Base-by-base conservation (phyloP, 2,113 vertebrate genomes). In the Halichoerus grypus region DNA sequence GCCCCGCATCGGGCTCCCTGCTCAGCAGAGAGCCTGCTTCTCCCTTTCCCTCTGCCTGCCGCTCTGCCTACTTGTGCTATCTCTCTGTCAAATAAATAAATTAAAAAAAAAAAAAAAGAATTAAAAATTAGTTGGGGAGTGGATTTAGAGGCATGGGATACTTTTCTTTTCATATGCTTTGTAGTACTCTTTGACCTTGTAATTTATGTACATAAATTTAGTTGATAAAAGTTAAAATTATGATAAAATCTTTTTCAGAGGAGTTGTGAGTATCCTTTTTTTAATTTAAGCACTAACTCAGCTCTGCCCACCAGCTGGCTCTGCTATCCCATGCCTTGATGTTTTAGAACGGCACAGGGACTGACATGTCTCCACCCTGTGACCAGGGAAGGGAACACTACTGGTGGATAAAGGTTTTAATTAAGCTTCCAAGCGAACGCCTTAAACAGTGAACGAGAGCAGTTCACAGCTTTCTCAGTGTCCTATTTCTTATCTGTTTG, bases 181-280 rank as follows among this genome's bases (percentile, higher is more conserved):
- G 5, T 63, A 65, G 72, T 53, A 63, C 26, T 88, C 57, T 49
- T 86, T 89, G 42, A 69, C 18, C 26, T 71, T 77, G 7, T 81
- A 89, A 80, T 61, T 55, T 82, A 33, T 28, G 42, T 28, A 26
- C 12, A 63, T 49, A 21, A 53, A 51, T 53, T 79, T 53, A 51
- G 31, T 46, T 21, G 46, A 95, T 72, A 76, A 82, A 91, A 96
- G 76, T 93, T 93, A 36, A 88, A 96, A 87, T 79, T 55, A 80
- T 18, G 46, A 83, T 67, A 55, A 36, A 90, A 85, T 36, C 46
- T 86, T 42, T 51, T 71, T 84, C 59, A 69, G 82, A 39, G 49
- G 80, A 65, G 7, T 88, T 59, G 39, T 94, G 53, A 49, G 26
- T n/a, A n/a, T 31, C 72, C 71, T 61, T 57, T 72, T 80, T 77